A percentile compares a stretch with the other conserved stretches of the same genome.
Evolutionary conservation across 2,113 vertebrate genomes (phyloP).

Genomic region (Oreochromis spilurus): DNA sequence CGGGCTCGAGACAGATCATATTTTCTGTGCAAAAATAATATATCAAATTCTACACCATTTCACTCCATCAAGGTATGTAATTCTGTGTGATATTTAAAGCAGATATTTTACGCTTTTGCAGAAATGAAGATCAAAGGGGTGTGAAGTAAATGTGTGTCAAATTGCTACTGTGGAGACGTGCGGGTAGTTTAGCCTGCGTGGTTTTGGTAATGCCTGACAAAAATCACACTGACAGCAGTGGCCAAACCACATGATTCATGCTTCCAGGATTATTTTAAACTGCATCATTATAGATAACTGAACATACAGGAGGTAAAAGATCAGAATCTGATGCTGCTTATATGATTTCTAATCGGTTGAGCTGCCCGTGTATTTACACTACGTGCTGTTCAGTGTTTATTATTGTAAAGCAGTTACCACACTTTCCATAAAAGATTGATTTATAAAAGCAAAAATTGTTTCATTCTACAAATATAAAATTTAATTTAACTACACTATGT

Average conservation of each 20-base stretch:
- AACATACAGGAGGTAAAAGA: neutral
- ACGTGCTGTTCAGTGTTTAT: neutral
- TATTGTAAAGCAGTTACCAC: neutral
- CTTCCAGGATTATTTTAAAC: neutral
- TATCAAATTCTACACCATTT: constrained; percentile 12
- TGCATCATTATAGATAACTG: neutral
- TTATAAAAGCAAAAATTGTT: neutral
- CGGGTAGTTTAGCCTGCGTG: neutral
- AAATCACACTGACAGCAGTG: neutral
- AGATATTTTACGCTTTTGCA: neutral
- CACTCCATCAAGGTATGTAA: neutral
- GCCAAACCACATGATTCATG: neutral
- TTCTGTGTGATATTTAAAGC: constrained; percentile 2
- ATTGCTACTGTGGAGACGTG: neutral
- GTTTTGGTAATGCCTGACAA: neutral
- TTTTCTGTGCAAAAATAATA: constrained; percentile 11
- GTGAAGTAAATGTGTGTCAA: constrained; percentile 6
- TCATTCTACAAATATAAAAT: neutral
- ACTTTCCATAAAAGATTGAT: neutral
- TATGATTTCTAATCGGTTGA: neutral
- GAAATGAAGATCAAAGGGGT: constrained; percentile 26
- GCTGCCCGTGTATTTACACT: neutral
- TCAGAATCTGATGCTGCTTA: neutral
- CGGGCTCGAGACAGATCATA: neutral
- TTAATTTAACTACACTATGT: neutral